Conservation (phyloP, 2,888 invertebrate genomes). For the Caenorhabditis sp. region DNA sequence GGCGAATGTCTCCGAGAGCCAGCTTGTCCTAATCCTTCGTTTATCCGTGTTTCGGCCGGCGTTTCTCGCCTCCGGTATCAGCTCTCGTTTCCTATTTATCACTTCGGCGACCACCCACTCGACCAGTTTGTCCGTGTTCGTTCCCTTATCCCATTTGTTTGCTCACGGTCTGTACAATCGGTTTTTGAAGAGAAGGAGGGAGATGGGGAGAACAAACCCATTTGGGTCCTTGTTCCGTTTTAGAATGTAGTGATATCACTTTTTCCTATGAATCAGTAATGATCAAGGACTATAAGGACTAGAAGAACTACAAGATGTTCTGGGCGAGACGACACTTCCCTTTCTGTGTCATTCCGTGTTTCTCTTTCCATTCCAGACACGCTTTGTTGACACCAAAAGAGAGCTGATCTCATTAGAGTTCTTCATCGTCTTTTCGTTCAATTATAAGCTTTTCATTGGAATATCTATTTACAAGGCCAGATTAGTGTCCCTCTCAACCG, state of each 20-base stretch:
- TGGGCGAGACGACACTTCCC: too few species aligned
- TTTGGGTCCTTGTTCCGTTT: background rate
- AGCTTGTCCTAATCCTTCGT: background rate
- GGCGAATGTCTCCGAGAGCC: background rate
- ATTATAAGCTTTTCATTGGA: constrained; percentile 21
- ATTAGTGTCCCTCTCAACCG: constrained; percentile 32
- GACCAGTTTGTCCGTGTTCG: constrained; percentile 15
- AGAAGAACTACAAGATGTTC: too few species aligned
- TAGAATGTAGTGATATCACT: constrained; percentile 30
- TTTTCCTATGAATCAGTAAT: constrained; percentile 39
- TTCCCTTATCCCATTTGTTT: constrained; percentile 47
- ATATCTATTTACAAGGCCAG: constrained; percentile 15
- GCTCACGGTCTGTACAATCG: constrained; percentile 50
- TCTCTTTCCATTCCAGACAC: too few species aligned
- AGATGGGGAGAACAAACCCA: constrained; percentile 14
- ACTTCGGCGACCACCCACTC: constrained; percentile 24
- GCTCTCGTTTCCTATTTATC: constrained; percentile 7
- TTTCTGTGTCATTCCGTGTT: background rate
- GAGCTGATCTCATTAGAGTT: background rate
- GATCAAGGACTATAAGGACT: constrained; percentile 4
- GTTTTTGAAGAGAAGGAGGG: too few species aligned
- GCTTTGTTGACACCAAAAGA: background rate
- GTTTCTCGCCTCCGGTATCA: constrained; percentile 14
- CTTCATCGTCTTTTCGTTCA: constrained; percentile 7
- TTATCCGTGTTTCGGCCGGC: background rate